Evolutionary conservation across 2,113 vertebrate species (phyloP).

Genomic region (Rousettus leschenaultii): DNA sequence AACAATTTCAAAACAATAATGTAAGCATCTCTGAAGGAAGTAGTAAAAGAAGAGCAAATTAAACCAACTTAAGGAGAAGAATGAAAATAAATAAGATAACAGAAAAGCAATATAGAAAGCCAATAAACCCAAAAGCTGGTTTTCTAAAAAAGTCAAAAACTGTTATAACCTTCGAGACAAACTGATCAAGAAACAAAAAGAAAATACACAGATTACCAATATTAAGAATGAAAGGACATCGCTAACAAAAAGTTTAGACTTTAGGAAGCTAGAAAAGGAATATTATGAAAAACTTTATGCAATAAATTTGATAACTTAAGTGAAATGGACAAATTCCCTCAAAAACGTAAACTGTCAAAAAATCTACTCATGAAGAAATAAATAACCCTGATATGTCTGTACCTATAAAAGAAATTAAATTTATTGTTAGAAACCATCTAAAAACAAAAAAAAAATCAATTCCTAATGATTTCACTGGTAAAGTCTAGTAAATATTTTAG

Average conservation of each 20-base stretch:
- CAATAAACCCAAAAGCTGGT: background rate
- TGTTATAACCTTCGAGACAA: background rate
- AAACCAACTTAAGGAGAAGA: background rate
- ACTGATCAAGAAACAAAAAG: background rate
- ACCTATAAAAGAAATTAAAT: background rate
- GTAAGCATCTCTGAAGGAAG: background rate
- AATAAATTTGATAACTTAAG: background rate
- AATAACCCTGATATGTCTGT: background rate
- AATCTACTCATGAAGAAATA: background rate
- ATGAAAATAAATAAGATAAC: background rate
- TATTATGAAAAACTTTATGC: background rate
- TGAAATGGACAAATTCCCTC: background rate
- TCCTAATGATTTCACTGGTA: background rate
- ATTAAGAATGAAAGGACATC: background rate
- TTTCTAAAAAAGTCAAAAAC: background rate
- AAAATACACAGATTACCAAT: background rate
- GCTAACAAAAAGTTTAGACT: background rate
- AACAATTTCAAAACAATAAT: background rate
- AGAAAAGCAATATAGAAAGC: background rate
- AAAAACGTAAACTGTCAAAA: background rate
- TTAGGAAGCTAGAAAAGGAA: background rate
- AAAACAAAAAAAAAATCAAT: background rate
- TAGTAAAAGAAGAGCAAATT: background rate
- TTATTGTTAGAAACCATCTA: background rate
- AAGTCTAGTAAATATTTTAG: background rate